These are phyloP conservation scores for Lepus oiostolus DNA, from an alignment of 2,797 vertebrate species.

Conservation along the genomic window DNA sequence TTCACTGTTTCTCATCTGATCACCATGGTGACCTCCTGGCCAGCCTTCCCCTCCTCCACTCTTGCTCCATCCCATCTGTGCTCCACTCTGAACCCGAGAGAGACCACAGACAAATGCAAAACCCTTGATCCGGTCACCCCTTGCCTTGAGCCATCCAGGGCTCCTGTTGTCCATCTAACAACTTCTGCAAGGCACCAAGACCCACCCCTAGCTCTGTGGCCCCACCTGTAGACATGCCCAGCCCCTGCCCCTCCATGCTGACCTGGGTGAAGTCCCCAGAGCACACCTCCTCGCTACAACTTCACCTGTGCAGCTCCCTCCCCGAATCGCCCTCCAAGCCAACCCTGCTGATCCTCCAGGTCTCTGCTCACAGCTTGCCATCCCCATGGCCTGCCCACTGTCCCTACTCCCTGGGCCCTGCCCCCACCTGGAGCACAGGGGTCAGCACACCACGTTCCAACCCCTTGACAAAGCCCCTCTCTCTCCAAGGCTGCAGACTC, in stretches of 20 bases:
- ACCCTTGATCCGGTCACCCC: background rate
- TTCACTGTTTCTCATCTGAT: background rate
- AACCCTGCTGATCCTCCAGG: background rate
- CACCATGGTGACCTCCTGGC: background rate
- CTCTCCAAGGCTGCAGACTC: background rate
- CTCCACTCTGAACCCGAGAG: background rate
- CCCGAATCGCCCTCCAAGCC: background rate
- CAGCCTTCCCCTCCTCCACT: background rate
- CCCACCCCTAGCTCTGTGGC: background rate
- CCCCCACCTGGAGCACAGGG: background rate
- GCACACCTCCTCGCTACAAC: background rate
- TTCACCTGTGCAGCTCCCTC: background rate
- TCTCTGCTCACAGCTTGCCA: background rate
- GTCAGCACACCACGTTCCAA: accelerated
- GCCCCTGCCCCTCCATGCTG: background rate
- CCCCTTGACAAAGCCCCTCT: background rate
- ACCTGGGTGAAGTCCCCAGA: background rate
- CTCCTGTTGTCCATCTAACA: background rate
- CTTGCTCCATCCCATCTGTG: no score
- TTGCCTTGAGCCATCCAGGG: background rate
- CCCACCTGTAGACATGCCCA: background rate
- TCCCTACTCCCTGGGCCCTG: background rate
- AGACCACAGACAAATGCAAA: background rate
- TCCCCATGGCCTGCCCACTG: background rate
- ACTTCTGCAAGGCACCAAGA: background rate